A percentile compares a stretch with the other conserved stretches of the same genome.
phyloP scores from a whole-genome alignment of 2,888 invertebrate genomes.

The Platycnemis pennipes region DNA sequence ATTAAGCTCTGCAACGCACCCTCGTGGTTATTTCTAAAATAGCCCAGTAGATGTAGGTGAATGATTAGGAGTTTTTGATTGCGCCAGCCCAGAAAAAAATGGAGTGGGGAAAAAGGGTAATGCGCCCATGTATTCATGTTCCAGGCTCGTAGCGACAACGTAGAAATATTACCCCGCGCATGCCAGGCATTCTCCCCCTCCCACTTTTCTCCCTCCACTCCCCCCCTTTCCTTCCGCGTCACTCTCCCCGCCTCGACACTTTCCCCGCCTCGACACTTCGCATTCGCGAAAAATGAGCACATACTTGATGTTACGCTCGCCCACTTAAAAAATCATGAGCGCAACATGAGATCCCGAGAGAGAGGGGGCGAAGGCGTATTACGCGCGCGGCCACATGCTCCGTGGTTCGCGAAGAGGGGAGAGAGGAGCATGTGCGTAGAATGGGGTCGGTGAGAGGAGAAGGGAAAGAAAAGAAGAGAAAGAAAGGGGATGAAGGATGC shows the following conservation, averaged over 20 bases:
- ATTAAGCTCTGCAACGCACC: no score
- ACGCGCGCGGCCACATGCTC: not conserved
- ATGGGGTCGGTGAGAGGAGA: no score
- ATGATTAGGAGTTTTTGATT: no score
- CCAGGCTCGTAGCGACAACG: not conserved
- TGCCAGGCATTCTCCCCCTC: not conserved
- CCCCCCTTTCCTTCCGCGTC: not conserved
- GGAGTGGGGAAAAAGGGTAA: no score
- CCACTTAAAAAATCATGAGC: constrained; percentile 39
- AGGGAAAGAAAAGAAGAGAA: no score
- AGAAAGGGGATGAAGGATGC: no score
- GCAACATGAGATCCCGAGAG: constrained; percentile 1
- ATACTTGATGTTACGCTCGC: constrained; percentile 19
- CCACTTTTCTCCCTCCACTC: not conserved
- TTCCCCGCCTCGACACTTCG: constrained; percentile 17
- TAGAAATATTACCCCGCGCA: not conserved
- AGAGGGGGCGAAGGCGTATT: not conserved
- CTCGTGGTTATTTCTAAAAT: no score
- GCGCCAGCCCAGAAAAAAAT: not conserved
- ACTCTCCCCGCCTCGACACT: not conserved
- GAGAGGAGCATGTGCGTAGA: not conserved
- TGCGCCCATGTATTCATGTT: no score
- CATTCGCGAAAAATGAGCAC: constrained; percentile 32
- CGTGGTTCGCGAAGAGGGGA: constrained; percentile 14
- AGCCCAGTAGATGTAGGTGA: no score